These are phyloP conservation scores for Arenaria interpres DNA, from an alignment of 2,113 vertebrate species.

Conservation along the genomic window DNA sequence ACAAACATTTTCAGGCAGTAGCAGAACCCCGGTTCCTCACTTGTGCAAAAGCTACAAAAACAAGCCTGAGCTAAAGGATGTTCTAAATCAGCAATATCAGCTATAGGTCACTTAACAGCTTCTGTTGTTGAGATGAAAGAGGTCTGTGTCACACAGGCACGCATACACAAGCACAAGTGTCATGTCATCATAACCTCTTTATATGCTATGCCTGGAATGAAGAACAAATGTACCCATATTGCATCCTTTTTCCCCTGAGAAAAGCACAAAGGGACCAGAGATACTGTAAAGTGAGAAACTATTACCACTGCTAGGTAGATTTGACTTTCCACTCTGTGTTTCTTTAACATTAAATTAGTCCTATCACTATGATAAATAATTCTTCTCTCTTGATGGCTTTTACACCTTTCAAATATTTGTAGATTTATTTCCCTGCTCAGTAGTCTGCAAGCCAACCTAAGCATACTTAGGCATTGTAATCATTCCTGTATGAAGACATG, in stretches of 20 bases:
- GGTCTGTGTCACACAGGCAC: not conserved
- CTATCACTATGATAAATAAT: not conserved
- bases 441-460: not conserved
- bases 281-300: not conserved
- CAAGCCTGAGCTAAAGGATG: not conserved
- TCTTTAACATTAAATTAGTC: not conserved
- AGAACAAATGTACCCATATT: not conserved
- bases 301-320: not conserved
- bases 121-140: slow-evolving; percentile 15
- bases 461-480: not conserved
- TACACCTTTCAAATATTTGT: slow-evolving; percentile 7
- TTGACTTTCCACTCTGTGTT: not conserved
- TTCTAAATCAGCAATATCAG: slow-evolving; percentile 28
- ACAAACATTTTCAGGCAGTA: not conserved
- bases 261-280: not conserved
- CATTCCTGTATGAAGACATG: slow-evolving; percentile 16
- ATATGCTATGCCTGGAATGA: not conserved
- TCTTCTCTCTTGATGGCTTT: not conserved
- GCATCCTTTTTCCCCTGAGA: not conserved
- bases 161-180: not conserved
- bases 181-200: not conserved
- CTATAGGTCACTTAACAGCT: slow-evolving; percentile 44
- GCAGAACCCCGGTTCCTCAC: not conserved
- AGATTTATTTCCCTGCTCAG: not conserved
- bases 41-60: not conserved